These are phyloP conservation scores for Brachionus sp. DNA, from an alignment of 1,140 invertebrate genomes.

Conservation along the genomic window DNA sequence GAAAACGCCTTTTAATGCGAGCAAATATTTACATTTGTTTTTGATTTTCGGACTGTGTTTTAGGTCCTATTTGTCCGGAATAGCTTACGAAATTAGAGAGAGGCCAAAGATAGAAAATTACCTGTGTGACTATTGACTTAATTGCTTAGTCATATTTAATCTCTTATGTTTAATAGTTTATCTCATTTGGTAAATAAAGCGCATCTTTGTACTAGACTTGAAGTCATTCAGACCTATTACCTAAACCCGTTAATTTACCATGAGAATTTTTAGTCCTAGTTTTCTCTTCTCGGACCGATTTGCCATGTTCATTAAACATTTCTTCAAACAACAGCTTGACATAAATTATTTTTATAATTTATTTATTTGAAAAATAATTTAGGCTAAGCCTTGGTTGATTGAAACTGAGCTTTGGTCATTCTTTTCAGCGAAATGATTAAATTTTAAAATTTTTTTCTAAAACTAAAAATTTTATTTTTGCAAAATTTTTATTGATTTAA, in stretches of 20 bases:
- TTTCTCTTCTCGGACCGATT: neutral
- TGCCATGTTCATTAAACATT: too few species aligned
- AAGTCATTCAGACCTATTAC: neutral
- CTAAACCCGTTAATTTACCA: neutral
- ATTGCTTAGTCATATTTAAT: neutral
- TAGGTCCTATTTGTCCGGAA: slow-evolving; percentile 25
- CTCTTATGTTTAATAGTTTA: slow-evolving; percentile 29
- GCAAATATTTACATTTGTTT: slow-evolving; percentile 21
- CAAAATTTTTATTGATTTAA: too few species aligned
- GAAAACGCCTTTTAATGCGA: slow-evolving; percentile 6
- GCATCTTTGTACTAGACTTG: neutral
- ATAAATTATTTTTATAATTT: too few species aligned
- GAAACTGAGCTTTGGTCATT: too few species aligned
- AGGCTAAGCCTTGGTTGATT: too few species aligned
- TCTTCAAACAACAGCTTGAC: too few species aligned
- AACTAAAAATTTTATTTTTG: too few species aligned
- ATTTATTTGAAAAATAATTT: too few species aligned
- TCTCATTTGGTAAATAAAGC: slow-evolving; percentile 34
- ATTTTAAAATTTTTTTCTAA: too few species aligned
- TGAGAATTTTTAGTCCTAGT: neutral
- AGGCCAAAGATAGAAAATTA: neutral
- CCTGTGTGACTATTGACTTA: slow-evolving; percentile 29
- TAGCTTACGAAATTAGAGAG: neutral
- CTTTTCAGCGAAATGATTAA: too few species aligned
- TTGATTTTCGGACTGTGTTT: neutral